These are phyloP conservation scores for Fundulus diaphanus DNA, from an alignment of 2,797 vertebrate genomes.

Conservation along the genomic window DNA sequence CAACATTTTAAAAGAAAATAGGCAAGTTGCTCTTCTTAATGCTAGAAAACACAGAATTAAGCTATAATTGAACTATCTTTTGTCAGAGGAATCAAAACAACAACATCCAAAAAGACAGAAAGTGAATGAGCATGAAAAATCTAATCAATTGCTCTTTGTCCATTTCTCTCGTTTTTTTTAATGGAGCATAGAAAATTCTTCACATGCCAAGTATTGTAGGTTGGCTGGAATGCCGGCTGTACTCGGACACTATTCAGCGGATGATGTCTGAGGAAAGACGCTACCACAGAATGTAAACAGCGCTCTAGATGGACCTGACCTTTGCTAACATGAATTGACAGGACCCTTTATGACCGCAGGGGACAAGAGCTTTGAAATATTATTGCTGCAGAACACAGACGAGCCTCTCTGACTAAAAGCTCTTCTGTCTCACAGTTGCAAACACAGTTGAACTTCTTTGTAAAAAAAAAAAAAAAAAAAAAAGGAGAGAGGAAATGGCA, in stretches of 20 bases:
- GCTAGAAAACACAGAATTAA: slow-evolving; percentile 22
- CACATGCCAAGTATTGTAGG: slow-evolving; percentile 69
- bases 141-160: slow-evolving; percentile 65
- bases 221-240: slow-evolving; percentile 71
- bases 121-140: slow-evolving; percentile 61
- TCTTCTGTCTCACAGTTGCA: slow-evolving; percentile 40
- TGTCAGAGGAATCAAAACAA: slow-evolving; percentile 13
- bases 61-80: slow-evolving; percentile 28
- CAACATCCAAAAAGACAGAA: slow-evolving; percentile 39
- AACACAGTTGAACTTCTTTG: slow-evolving; percentile 39
- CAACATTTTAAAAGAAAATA: slow-evolving; percentile 20
- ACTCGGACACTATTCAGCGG: slow-evolving; percentile 55
- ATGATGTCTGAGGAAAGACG: slow-evolving; percentile 55
- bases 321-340: slow-evolving; percentile 66
- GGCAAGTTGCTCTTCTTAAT: slow-evolving; percentile 10
- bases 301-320: slow-evolving; percentile 73
- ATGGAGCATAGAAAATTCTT: slow-evolving; percentile 66
- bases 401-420: slow-evolving; percentile 37
- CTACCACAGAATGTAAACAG: slow-evolving; percentile 73
- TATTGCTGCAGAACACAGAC: slow-evolving; percentile 60
- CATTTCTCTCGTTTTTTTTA: slow-evolving; percentile 40
- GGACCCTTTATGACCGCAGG: slow-evolving; percentile 62
- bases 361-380: slow-evolving; percentile 66
- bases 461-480: slow-evolving; percentile 9
- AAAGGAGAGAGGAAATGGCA: slow-evolving; percentile 39